Evolutionary conservation across 1,140 invertebrate species (phyloP), one percentile per base, ranked within the genome.

Genomic region (Holotrichia oblita): DNA sequence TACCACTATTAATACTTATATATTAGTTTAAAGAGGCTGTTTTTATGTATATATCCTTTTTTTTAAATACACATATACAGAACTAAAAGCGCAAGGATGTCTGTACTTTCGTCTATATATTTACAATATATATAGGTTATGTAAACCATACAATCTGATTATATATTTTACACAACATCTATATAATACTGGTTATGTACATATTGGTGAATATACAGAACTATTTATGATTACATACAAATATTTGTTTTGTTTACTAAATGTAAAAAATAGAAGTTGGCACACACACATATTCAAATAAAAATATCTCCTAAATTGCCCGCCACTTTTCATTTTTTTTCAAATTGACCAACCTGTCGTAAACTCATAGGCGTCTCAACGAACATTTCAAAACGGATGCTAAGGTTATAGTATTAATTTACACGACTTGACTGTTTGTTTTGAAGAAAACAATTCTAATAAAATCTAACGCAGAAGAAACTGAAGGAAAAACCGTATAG

Each of bases 201-300:
- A 69, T 34, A 69, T 69, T 69, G 61, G 61, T 69, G 22, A 27
- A 69, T 69, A 34, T 34, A 69, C 61, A 69, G 27, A 69, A 34
- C 27, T 27, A 69, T 22, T 48, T 10, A 14, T 27, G 61, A 27
- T 34, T 27, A 69, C 22, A 40, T 55, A 73, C 78, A 81, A 78
- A 77, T 79, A 72, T 80, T 40, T 69, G 2, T 17, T 41, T 76
- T 73, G 22, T n/a, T n/a, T n/a, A n/a, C n/a, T n/a, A n/a, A n/a
- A n/a, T n/a, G n/a, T n/a, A n/a, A 69, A 75, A 22, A 78, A 8
- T 34, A 24, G 12, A 24, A 73, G 17, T 40, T 20, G 12, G 44
- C n/a, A n/a, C n/a, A n/a, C n/a, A n/a, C n/a, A n/a, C n/a, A n/a
- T n/a, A n/a, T n/a, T n/a, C n/a, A n/a, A n/a, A n/a, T n/a, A n/a